Evolutionary conservation across 2,888 invertebrate species (phyloP).

Genomic region (Nephrotoma guestfalica): DNA sequence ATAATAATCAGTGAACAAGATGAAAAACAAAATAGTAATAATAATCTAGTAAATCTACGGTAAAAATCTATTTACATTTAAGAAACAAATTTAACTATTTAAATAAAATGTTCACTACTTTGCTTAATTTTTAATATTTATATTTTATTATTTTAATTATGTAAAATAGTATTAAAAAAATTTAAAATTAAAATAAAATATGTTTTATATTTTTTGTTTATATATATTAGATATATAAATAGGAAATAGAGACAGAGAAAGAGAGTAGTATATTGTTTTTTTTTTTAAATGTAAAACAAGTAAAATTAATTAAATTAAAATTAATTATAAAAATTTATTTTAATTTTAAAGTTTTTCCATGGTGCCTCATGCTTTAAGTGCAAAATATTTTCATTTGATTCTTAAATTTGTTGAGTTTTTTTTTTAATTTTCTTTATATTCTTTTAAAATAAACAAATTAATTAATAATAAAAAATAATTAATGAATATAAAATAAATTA

Average conservation of each 20-base stretch:
- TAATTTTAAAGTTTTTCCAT: slow-evolving; percentile 1
- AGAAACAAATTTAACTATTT: not conserved
- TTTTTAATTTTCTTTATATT: not conserved
- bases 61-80: not conserved
- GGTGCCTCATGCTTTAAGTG: slow-evolving; percentile 35
- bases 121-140: not conserved
- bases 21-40: not conserved
- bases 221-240: not conserved
- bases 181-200: not conserved
- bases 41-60: not conserved
- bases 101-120: not conserved
- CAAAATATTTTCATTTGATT: slow-evolving; percentile 16
- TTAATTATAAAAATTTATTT: slow-evolving; percentile 1
- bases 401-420: not conserved
- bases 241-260: not conserved
- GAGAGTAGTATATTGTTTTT: not conserved
- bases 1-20: not conserved
- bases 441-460: not conserved
- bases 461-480: not conserved
- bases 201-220: not conserved
- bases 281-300: not conserved
- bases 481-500: not conserved
- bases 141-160: not conserved
- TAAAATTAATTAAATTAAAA: not conserved
- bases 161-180: not conserved